phyloP scores from a whole-genome alignment of 2,113 vertebrate genomes.

The Scolopax mira region DNA sequence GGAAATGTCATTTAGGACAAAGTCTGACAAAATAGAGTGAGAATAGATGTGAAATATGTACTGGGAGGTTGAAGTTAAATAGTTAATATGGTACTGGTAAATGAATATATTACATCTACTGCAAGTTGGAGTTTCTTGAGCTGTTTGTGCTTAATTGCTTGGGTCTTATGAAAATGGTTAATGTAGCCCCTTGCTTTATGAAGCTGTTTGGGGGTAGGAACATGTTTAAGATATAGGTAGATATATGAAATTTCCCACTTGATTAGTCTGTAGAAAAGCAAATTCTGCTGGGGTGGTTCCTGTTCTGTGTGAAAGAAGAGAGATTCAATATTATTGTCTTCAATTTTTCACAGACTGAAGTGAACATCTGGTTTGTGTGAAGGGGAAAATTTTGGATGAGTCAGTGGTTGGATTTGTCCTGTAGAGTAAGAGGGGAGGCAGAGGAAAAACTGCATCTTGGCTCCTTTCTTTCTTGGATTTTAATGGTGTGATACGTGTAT shows the following conservation, averaged over 20 bases:
- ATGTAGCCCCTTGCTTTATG: not conserved
- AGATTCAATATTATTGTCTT: not conserved
- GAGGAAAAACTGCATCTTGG: not conserved
- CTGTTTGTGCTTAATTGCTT: not conserved
- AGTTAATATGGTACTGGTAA: not conserved
- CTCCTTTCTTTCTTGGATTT: not conserved
- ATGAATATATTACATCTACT: not conserved
- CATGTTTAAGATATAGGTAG: not conserved
- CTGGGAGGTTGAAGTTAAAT: not conserved
- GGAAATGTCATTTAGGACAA: not conserved
- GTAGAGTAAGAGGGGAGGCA: not conserved
- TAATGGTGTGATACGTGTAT: not conserved
- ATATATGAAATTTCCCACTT: not conserved
- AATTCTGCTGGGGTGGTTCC: not conserved
- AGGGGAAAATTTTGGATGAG: not conserved
- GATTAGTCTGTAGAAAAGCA: not conserved
- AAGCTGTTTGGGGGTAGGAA: not conserved
- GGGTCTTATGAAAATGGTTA: not conserved
- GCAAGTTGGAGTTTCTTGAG: not conserved
- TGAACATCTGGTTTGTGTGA: not conserved
- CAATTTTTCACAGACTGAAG: not conserved
- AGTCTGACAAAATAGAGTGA: not conserved
- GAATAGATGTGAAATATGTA: not conserved
- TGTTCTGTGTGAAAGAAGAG: not conserved
- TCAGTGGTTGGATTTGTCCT: not conserved